phyloP scores from a whole-genome alignment of 2,113 vertebrate species.

The Muntiacus muntjak region DNA sequence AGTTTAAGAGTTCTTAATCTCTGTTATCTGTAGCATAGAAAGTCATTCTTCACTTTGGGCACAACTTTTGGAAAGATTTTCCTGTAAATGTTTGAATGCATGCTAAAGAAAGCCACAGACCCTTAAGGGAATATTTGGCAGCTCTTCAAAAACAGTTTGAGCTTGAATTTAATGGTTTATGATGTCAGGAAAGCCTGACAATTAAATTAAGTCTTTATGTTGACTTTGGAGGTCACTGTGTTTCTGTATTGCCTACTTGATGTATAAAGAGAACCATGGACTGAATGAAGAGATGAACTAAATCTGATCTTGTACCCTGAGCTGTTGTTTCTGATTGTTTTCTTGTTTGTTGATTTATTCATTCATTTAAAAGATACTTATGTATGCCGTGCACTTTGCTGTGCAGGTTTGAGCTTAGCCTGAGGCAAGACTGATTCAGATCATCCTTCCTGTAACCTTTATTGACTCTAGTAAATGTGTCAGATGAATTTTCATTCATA shows the following conservation, averaged over 20 bases:
- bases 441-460: neutral
- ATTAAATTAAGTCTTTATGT: constrained; percentile 15
- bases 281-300: neutral
- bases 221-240: neutral
- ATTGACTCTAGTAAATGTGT: neutral
- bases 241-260: neutral
- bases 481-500: neutral
- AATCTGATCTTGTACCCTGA: neutral
- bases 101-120: constrained; percentile 43
- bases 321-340: neutral
- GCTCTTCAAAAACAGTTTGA: constrained; percentile 60
- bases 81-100: constrained; percentile 55
- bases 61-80: constrained; percentile 40
- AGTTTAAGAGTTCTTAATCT: neutral
- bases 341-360: neutral
- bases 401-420: neutral
- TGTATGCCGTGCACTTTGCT: neutral
- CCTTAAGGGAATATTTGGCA: constrained; percentile 46
- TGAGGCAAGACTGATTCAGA: neutral
- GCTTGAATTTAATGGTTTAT: constrained; percentile 54
- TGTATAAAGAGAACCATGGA: neutral
- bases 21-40: constrained; percentile 24
- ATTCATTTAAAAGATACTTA: neutral
- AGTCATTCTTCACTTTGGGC: constrained; percentile 28
- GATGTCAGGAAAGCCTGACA: constrained; percentile 46